phyloP scores from a whole-genome alignment of 2,113 vertebrate species.

The Antechinus stuartii region DNA sequence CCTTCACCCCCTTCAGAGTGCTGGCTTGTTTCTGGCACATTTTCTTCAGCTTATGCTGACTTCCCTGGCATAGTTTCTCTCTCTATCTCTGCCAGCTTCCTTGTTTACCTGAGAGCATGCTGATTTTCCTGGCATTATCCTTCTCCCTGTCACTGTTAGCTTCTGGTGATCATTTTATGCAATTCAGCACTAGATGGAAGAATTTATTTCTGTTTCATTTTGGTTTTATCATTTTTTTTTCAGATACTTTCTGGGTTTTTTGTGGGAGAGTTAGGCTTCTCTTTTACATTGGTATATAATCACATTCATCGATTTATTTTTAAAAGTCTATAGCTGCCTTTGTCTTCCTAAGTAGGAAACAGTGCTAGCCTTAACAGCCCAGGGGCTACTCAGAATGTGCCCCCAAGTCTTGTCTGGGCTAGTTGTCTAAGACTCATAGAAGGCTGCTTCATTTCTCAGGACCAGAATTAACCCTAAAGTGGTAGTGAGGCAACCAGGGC shows the following conservation, averaged over 20 bases:
- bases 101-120: background rate
- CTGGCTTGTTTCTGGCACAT: background rate
- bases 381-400: background rate
- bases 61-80: background rate
- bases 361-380: background rate
- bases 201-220: background rate
- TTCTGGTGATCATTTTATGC: background rate
- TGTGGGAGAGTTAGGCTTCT: background rate
- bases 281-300: background rate
- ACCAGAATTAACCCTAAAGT: background rate
- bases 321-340: background rate
- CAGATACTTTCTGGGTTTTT: background rate
- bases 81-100: background rate
- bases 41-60: background rate
- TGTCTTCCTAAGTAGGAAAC: background rate
- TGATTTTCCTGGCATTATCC: background rate
- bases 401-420: background rate
- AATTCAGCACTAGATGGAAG: background rate
- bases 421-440: background rate
- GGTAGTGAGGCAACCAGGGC: background rate
- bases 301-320: background rate
- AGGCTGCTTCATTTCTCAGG: background rate
- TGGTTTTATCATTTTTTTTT: slow-evolving; percentile 5
- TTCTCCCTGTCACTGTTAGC: background rate
- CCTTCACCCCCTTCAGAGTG: background rate